Percentiles rank a stretch among this genome's conserved stretches.
These are phyloP conservation scores for Alosa sapidissima DNA, from an alignment of 2,797 vertebrate species.

Conservation along the genomic window DNA sequence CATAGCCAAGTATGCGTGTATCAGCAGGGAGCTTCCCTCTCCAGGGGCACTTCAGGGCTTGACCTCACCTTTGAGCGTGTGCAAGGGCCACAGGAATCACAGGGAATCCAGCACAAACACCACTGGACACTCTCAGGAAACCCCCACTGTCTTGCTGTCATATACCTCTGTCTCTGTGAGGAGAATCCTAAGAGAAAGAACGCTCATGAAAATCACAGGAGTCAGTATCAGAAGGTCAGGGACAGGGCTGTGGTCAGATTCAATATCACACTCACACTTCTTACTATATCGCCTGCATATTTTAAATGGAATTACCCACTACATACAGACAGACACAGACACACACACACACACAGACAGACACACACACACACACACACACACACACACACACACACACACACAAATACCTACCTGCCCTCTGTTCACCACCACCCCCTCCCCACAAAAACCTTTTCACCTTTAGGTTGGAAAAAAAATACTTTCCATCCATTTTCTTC, in stretches of 20 bases:
- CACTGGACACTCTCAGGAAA: not conserved
- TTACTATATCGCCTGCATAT: not conserved
- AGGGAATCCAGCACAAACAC: not conserved
- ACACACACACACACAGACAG: not conserved
- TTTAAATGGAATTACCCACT: not conserved
- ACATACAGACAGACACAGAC: not conserved
- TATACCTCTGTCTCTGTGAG: not conserved
- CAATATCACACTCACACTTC: not conserved
- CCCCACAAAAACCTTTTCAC: not conserved
- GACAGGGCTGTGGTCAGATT: not conserved
- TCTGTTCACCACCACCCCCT: not conserved
- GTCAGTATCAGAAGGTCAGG: not conserved
- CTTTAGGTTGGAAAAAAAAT: not conserved
- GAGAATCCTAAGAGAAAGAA: not conserved
- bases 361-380: not conserved
- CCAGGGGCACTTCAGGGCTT: not conserved
- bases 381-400: not conserved
- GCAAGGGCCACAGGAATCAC: not conserved
- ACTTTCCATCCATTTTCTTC: not conserved
- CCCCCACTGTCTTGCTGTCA: not conserved
- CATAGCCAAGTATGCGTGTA: not conserved
- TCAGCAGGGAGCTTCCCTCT: not conserved
- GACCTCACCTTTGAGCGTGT: not conserved
- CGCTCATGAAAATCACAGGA: not conserved
- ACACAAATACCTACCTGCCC: constrained; percentile 29